phyloP scores from a whole-genome alignment of 2,888 invertebrate genomes.

The Leucozona laternaria region DNA sequence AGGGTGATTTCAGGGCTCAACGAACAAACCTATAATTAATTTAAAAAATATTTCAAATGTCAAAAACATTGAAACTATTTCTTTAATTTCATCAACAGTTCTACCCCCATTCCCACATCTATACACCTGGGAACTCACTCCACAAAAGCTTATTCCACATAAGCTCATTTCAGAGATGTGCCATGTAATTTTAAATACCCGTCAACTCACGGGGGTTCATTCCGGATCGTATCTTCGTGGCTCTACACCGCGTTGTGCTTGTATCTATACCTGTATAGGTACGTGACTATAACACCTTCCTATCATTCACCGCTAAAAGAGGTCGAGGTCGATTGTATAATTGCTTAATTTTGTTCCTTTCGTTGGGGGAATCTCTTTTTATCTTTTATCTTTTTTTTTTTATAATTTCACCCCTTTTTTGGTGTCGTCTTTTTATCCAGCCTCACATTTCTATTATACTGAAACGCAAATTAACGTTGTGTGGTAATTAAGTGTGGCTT shows the following conservation, averaged over 20 bases:
- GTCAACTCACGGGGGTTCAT: constrained; percentile 21
- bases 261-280: too few relatives aligned
- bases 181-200: constrained; percentile 22
- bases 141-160: neutral
- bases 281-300: constrained; percentile 9
- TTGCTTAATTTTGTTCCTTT: constrained; percentile 48
- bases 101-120: neutral
- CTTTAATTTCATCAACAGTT: neutral
- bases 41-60: too few relatives aligned
- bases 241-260: neutral
- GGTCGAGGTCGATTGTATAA: constrained; percentile 62
- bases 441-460: constrained; percentile 48
- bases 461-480: constrained; percentile 56
- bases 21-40: too few relatives aligned
- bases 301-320: neutral
- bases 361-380: constrained; percentile 7
- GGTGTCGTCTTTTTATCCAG: neutral
- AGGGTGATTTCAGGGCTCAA: too few relatives aligned
- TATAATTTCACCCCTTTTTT: neutral
- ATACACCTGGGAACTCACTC: neutral
- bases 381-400: neutral
- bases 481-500: constrained; percentile 55
- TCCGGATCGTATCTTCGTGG: constrained; percentile 29
- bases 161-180: neutral
- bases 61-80: neutral